Percentiles rank a stretch among this genome's conserved stretches.
Evolutionary conservation across 2,888 invertebrate genomes (phyloP).

Genomic region (Hesperia comma): DNA sequence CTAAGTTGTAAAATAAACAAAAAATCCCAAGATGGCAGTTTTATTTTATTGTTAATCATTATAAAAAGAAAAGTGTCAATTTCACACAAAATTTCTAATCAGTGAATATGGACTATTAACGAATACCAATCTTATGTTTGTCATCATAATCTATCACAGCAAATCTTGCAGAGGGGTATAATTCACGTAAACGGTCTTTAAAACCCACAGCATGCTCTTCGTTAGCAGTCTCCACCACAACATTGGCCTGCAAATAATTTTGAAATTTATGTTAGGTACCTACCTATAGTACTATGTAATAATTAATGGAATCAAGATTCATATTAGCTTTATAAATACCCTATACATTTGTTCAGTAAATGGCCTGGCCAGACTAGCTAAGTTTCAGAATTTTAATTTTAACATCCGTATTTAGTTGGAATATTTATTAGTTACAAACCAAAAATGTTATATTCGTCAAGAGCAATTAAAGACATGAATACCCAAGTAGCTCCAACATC

Average conservation of each 20-base stretch:
- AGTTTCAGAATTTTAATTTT: too few relatives aligned
- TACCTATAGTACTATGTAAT: too few relatives aligned
- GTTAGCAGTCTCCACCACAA: slow-evolving; percentile 73
- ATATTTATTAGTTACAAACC: too few relatives aligned
- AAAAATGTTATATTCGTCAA: too few relatives aligned
- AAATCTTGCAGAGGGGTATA: slow-evolving; percentile 68
- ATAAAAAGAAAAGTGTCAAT: too few relatives aligned
- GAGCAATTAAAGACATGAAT: not conserved
- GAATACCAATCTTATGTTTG: slow-evolving; percentile 51
- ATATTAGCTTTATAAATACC: too few relatives aligned
- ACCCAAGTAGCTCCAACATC: slow-evolving; percentile 75
- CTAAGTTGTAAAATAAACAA: slow-evolving; percentile 75
- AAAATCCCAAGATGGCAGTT: slow-evolving; percentile 48
- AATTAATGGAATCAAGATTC: too few relatives aligned
- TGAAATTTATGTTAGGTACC: too few relatives aligned
- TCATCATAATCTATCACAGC: slow-evolving; percentile 63
- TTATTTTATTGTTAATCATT: slow-evolving; percentile 9
- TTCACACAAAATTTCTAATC: too few relatives aligned
- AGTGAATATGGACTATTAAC: slow-evolving; percentile 44
- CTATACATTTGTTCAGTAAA: too few relatives aligned
- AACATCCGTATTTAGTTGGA: too few relatives aligned
- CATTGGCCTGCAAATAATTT: slow-evolving; percentile 63
- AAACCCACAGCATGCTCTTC: slow-evolving; percentile 67
- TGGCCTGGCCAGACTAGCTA: too few relatives aligned
- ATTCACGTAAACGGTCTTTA: slow-evolving; percentile 62